phyloP scores from a whole-genome alignment of 2,888 invertebrate genomes.

The Tupiocoris notatus region DNA sequence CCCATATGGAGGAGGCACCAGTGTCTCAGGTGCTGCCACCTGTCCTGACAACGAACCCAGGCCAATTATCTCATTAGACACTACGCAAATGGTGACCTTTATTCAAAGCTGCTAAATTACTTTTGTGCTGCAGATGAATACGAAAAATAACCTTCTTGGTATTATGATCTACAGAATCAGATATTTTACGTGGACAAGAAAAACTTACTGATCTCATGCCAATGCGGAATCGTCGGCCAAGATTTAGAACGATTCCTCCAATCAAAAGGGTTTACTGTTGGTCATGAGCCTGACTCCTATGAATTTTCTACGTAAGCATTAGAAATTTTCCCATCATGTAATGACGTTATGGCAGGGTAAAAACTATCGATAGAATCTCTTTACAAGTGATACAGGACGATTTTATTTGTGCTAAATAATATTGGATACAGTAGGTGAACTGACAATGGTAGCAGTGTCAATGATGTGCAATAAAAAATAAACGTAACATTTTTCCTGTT shows the following conservation, averaged over 20 bases:
- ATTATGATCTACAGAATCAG: conserved; percentile 65
- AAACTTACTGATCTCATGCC: conserved; percentile 77
- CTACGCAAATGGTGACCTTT: conserved; percentile 87
- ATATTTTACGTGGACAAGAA: conserved; percentile 89
- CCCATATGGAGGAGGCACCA: conserved; percentile 93
- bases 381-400: too few relatives aligned
- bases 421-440: too few relatives aligned
- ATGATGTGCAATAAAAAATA: too few relatives aligned
- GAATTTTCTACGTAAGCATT: conserved; percentile 76
- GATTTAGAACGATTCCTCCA: conserved; percentile 85
- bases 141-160: not conserved
- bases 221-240: conserved; percentile 92
- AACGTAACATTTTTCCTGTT: too few relatives aligned
- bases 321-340: too few relatives aligned
- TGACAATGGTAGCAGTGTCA: too few relatives aligned
- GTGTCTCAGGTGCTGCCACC: conserved; percentile 82
- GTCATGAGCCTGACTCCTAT: conserved; percentile 97
- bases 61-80: conserved; percentile 87
- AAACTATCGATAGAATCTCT: too few relatives aligned
- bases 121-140: not conserved
- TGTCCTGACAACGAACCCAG: conserved; percentile 77
- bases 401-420: too few relatives aligned
- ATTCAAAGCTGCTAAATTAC: too few relatives aligned
- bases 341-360: too few relatives aligned
- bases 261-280: conserved; percentile 77